phyloP scores from a whole-genome alignment of 2,888 invertebrate species.

The Athetis lepigone region DNA sequence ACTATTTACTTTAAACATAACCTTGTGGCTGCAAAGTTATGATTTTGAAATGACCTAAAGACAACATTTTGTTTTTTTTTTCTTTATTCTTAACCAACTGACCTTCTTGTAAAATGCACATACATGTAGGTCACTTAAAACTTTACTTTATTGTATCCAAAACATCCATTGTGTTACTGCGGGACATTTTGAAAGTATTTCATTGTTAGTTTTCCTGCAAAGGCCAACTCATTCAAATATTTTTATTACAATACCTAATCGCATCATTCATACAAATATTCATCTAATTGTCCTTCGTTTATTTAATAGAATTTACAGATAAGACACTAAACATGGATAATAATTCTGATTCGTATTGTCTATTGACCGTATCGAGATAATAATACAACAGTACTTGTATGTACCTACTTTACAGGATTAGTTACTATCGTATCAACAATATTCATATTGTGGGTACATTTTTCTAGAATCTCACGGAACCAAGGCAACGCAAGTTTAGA shows the following conservation, averaged over 20 bases:
- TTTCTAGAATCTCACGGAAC: constrained; percentile 60
- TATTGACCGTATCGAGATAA: constrained; percentile 19
- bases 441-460: constrained; percentile 45
- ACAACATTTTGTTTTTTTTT: constrained; percentile 8
- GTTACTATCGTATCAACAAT: constrained; percentile 1
- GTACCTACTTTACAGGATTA: background rate
- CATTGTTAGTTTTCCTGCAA: constrained; percentile 14
- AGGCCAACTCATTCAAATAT: constrained; percentile 32
- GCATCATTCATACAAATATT: background rate
- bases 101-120: constrained; percentile 8
- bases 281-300: background rate
- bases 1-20: constrained; percentile 4
- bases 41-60: constrained; percentile 33
- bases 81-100: background rate
- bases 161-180: constrained; percentile 35
- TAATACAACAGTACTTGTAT: background rate
- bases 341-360: constrained; percentile 26
- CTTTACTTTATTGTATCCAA: constrained; percentile 2
- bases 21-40: constrained; percentile 28
- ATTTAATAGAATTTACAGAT: background rate
- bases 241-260: background rate
- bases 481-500: constrained; percentile 55
- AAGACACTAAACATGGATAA: constrained; percentile 18
- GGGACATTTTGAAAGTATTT: constrained; percentile 14
- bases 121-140: constrained; percentile 18